A percentile compares a stretch with the other conserved stretches of the same genome.
phyloP scores from a whole-genome alignment of 1,140 invertebrate genomes.

The Drosophila malerkotliana region DNA sequence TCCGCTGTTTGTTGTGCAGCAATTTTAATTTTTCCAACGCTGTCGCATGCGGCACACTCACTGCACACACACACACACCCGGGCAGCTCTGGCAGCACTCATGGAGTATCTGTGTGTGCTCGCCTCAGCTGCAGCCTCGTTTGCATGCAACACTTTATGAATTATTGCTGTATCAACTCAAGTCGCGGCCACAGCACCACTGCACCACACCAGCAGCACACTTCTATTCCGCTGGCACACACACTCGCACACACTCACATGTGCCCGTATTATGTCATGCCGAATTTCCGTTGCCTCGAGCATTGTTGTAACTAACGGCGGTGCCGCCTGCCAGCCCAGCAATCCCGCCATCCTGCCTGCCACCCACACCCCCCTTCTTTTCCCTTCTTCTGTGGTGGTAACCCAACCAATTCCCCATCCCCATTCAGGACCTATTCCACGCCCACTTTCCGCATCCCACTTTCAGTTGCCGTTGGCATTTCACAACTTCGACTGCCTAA shows the following conservation, averaged over 20 bases:
- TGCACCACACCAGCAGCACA: slow-evolving; percentile 19
- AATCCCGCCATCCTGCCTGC: not conserved
- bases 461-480: slow-evolving; percentile 68
- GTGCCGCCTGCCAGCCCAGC: slow-evolving; percentile 24
- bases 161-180: slow-evolving; percentile 83
- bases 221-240: slow-evolving; percentile 26
- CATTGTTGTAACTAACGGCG: slow-evolving; percentile 77
- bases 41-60: slow-evolving; percentile 64
- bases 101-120: slow-evolving; percentile 36
- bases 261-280: slow-evolving; percentile 78
- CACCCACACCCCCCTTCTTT: not conserved
- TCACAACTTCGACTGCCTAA: slow-evolving; percentile 79
- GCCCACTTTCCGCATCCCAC: slow-evolving; percentile 6
- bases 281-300: slow-evolving; percentile 80
- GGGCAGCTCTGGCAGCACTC: not conserved
- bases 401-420: slow-evolving; percentile 32
- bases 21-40: slow-evolving; percentile 81
- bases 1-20: slow-evolving; percentile 81
- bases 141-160: slow-evolving; percentile 83
- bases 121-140: slow-evolving; percentile 77
- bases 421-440: slow-evolving; percentile 1
- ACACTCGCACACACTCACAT: slow-evolving; percentile 51
- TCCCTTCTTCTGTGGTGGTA: not conserved
- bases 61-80: slow-evolving; percentile 19
- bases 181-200: slow-evolving; percentile 57